A percentile compares a stretch with the other conserved stretches of the same genome.
Conservation (phyloP, 1,140 invertebrate species). For the Bombus huntii region DNA sequence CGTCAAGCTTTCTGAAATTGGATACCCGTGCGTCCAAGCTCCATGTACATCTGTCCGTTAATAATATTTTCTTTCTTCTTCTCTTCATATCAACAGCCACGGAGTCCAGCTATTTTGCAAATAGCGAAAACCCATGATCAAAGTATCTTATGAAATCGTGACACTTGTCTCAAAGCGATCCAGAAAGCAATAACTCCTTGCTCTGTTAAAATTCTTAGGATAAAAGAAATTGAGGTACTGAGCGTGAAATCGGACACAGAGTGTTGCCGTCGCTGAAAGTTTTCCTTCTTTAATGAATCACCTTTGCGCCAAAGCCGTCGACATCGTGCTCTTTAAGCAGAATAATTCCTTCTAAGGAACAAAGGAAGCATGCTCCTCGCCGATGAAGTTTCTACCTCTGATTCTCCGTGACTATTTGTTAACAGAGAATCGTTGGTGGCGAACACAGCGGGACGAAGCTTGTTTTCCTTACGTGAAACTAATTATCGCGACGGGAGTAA, state of each 20-base stretch:
- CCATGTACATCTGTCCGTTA: too few relatives aligned
- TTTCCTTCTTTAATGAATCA: neutral
- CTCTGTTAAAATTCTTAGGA: too few relatives aligned
- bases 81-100: neutral
- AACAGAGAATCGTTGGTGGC: neutral
- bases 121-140: neutral
- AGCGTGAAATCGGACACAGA: neutral
- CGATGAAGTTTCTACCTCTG: neutral
- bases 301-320: neutral
- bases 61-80: neutral
- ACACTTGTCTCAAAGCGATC: neutral
- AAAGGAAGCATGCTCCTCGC: neutral
- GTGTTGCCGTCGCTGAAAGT: neutral
- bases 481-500: neutral
- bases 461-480: slow-evolving; percentile 11
- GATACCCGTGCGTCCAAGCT: neutral
- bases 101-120: slow-evolving; percentile 19
- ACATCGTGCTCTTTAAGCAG: neutral
- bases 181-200: slow-evolving; percentile 1
- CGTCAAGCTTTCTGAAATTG: neutral
- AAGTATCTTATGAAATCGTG: neutral
- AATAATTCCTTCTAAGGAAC: neutral
- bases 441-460: neutral
- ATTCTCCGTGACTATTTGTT: neutral
- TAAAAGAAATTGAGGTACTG: too few relatives aligned